Evolutionary conservation across 1,140 invertebrate species (phyloP).

Genomic region (Chlorops oryzae): DNA sequence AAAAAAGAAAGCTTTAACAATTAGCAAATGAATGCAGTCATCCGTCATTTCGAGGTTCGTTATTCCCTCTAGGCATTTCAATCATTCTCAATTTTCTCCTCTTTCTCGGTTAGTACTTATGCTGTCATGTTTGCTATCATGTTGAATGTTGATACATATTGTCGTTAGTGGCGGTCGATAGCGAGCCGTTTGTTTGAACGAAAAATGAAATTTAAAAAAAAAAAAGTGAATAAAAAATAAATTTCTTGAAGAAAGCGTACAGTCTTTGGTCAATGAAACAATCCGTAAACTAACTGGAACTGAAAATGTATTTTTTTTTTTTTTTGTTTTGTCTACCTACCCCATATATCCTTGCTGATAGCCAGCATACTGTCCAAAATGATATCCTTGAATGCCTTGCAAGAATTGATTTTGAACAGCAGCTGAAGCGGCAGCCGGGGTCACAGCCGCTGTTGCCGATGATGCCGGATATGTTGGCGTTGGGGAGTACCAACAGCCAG

Average conservation of each 20-base stretch:
- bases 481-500: conserved; percentile 68
- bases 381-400: conserved; percentile 74
- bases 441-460: conserved; percentile 51
- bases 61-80: conserved; percentile 37
- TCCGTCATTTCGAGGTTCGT: conserved; percentile 39
- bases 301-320: neutral
- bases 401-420: conserved; percentile 60
- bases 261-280: too few relatives aligned
- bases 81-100: conserved; percentile 22
- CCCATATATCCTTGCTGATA: conserved; percentile 77
- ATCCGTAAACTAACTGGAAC: neutral
- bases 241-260: too few relatives aligned
- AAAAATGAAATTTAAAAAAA: too few relatives aligned
- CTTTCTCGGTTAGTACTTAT: too few relatives aligned
- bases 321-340: conserved; percentile 52
- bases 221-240: too few relatives aligned
- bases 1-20: conserved; percentile 35
- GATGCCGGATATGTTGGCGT: conserved; percentile 59
- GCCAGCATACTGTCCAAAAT: conserved; percentile 68
- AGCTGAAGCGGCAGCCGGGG: conserved; percentile 57
- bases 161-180: too few relatives aligned
- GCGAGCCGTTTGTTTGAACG: too few relatives aligned
- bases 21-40: conserved; percentile 48
- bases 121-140: too few relatives aligned
- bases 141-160: too few relatives aligned